These are phyloP conservation scores for Aramus guarauna DNA, from an alignment of 2,113 vertebrate genomes.

Conservation along the genomic window DNA sequence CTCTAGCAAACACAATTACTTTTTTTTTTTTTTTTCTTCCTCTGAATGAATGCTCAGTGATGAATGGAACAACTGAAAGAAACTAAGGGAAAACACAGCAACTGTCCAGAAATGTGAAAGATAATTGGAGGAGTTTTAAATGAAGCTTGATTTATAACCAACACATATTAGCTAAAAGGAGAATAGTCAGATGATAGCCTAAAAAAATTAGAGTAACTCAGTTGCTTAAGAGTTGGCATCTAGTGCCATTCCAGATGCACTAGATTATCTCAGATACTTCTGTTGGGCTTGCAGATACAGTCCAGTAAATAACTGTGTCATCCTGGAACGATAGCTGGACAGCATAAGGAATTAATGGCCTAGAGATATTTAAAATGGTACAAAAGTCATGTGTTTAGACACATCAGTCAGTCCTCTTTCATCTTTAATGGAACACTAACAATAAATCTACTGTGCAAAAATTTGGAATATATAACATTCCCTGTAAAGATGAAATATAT, in stretches of 20 bases:
- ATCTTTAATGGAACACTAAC: conserved; percentile 4
- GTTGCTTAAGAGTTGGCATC: background rate
- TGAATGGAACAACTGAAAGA: background rate
- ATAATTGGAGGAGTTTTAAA: background rate
- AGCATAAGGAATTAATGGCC: background rate
- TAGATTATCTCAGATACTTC: background rate
- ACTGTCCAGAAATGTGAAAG: background rate
- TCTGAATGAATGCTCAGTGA: background rate
- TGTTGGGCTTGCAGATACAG: background rate
- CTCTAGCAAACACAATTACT: background rate
- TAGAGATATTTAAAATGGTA: background rate
- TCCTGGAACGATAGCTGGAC: background rate
- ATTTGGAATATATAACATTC: background rate
- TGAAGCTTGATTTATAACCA: background rate
- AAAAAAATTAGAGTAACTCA: background rate
- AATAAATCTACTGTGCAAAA: background rate
- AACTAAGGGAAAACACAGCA: background rate
- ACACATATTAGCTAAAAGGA: background rate
- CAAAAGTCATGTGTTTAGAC: background rate
- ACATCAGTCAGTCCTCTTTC: background rate
- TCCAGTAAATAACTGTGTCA: background rate
- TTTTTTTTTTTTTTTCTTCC: no score
- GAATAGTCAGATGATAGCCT: background rate
- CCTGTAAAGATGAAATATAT: background rate
- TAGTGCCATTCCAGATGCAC: background rate